phyloP scores from a whole-genome alignment of 1,140 invertebrate genomes.

The Hypsibius dujardini region DNA sequence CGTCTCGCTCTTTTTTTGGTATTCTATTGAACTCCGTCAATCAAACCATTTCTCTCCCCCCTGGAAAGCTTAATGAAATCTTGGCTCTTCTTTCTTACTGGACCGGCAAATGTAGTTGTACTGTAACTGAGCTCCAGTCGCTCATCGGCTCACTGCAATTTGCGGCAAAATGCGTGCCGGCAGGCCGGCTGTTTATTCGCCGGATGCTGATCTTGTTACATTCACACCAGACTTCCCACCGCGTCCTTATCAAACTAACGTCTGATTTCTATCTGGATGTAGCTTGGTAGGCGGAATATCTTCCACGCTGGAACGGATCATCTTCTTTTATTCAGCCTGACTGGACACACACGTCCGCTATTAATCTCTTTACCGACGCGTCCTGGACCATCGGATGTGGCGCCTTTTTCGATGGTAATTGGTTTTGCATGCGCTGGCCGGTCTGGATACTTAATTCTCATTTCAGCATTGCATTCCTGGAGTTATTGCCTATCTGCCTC shows the following conservation, averaged over 20 bases:
- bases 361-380: constrained; percentile 7
- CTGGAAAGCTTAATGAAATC: neutral
- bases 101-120: neutral
- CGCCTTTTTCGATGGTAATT: neutral
- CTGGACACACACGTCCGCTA: neutral
- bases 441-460: neutral
- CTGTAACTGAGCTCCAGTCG: neutral
- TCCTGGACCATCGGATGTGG: neutral
- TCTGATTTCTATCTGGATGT: neutral
- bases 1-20: neutral
- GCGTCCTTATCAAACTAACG: neutral
- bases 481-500: neutral
- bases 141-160: neutral
- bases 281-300: neutral
- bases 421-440: neutral
- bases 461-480: neutral
- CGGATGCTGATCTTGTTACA: too few species aligned
- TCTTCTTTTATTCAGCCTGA: neutral
- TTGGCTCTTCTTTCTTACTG: neutral
- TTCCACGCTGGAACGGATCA: neutral
- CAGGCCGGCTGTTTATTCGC: neutral
- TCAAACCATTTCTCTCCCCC: constrained; percentile 3
- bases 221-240: neutral
- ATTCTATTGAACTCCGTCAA: neutral
- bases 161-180: neutral